Conservation (phyloP, 2,113 vertebrate genomes). For the Tauraco erythrolophus region DNA sequence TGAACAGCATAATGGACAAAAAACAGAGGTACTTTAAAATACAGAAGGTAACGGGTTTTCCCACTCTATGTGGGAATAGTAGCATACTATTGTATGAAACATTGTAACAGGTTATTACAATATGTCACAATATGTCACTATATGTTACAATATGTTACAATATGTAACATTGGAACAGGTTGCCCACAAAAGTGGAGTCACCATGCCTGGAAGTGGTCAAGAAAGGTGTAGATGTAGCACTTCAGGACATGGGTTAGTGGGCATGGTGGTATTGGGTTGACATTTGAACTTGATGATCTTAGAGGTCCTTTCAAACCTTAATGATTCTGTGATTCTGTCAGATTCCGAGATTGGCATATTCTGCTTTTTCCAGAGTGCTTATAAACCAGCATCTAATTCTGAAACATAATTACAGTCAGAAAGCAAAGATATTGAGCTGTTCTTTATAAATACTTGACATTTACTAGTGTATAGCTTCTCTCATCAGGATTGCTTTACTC, state of each 20-base stretch:
- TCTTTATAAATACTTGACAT: conserved; percentile 53
- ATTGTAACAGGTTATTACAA: too few relatives aligned
- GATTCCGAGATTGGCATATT: not conserved
- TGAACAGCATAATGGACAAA: not conserved
- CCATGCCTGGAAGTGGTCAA: too few relatives aligned
- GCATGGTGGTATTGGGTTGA: too few relatives aligned
- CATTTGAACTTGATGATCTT: too few relatives aligned
- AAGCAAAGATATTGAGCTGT: not conserved
- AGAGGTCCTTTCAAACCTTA: too few relatives aligned
- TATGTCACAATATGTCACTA: too few relatives aligned
- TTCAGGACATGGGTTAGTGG: too few relatives aligned
- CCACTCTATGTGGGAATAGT: not conserved
- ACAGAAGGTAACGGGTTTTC: not conserved
- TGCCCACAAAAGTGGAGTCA: too few relatives aligned
- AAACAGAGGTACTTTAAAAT: not conserved
- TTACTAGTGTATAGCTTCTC: conserved; percentile 1
- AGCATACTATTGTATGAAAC: too few relatives aligned
- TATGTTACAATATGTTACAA: too few relatives aligned
- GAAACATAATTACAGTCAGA: conserved; percentile 4
- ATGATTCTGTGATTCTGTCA: not conserved
- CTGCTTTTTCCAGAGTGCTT: conserved; percentile 1
- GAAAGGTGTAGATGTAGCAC: too few relatives aligned
- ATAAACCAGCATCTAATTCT: not conserved
- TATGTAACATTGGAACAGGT: too few relatives aligned
- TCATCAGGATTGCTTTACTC: conserved; percentile 34